Base-by-base conservation (phyloP, 35 echinoderm and acorn worm species). In the Holothuria glaberrima region DNA sequence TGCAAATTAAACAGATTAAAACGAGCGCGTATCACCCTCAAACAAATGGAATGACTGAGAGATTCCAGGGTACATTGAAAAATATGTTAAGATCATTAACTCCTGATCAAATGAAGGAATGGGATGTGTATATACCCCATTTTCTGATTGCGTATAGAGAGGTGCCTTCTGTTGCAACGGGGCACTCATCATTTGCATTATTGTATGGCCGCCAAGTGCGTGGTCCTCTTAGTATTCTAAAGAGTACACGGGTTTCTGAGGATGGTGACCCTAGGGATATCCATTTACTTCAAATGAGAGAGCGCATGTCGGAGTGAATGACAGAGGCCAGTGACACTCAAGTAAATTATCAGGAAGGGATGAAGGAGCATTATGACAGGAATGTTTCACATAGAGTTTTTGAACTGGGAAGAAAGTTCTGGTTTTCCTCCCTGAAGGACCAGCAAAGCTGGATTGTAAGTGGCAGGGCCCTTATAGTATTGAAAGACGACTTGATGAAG, bases 391-490 rank as follows among this genome's bases (percentile, higher is more conserved):
- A 90, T 48, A 79, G 75, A 44, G 54, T 57, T n/a, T 90, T 90
- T 90, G 59, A 81, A 28, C 50, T 62, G 17, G n/a, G n/a, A n/a
- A n/a, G n/a, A n/a, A n/a, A n/a, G n/a, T n/a, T n/a, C n/a, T n/a
- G n/a, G n/a, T n/a, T n/a, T n/a, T n/a, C n/a, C n/a, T n/a, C n/a
- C n/a, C n/a, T n/a, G n/a, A n/a, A n/a, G n/a, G n/a, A n/a, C n/a
- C n/a, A n/a, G n/a, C n/a, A n/a, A n/a, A n/a, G n/a, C n/a, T n/a
- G n/a, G n/a, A n/a, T n/a, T n/a, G 21, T 31, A 78, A 90, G 46
- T 90, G 88, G 88, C 88, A 90, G 48, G 88, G 88, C n/a, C 50
- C 72, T 26, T 90, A 80, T 65, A 31, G 56, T 20, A 48, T 90
- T 65, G 21, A 76, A 4, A 45, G 41, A 33, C 58, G 31, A 32